Conservation (phyloP, 1,140 invertebrate species). For the Eulimnadia texana region DNA sequence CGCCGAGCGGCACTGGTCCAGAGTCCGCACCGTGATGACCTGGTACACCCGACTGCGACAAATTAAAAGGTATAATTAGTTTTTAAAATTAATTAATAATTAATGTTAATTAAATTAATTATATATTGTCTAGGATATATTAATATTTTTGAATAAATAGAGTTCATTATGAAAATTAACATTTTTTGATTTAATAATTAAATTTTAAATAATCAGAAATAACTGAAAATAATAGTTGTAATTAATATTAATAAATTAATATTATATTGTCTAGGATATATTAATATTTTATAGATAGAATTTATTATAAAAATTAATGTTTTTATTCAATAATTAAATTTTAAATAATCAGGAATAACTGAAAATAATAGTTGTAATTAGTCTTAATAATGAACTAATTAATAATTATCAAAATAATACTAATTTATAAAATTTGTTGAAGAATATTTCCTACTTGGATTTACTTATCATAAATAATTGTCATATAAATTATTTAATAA, state of each 20-base stretch:
- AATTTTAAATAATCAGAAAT: background rate
- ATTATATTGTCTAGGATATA: background rate
- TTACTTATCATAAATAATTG: no score
- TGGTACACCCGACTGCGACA: conserved; percentile 70
- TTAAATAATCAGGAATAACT: background rate
- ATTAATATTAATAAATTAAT: background rate
- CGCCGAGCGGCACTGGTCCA: conserved; percentile 22
- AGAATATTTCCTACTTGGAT: no score
- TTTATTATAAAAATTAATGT: background rate
- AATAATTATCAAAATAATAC: no score
- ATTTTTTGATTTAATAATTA: background rate
- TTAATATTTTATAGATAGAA: background rate
- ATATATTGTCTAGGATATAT: background rate
- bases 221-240: background rate
- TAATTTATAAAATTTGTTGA: no score
- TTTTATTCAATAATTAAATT: background rate
- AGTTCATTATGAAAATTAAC: background rate
- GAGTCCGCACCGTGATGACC: conserved; percentile 66
- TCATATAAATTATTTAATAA: no score
- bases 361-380: background rate
- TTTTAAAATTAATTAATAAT: background rate
- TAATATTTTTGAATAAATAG: background rate
- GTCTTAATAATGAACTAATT: no score
- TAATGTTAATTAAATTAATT: background rate
- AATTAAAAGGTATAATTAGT: conserved; percentile 58